Base-by-base conservation (phyloP, 2,888 invertebrate species). In the Octodonta nipae region DNA sequence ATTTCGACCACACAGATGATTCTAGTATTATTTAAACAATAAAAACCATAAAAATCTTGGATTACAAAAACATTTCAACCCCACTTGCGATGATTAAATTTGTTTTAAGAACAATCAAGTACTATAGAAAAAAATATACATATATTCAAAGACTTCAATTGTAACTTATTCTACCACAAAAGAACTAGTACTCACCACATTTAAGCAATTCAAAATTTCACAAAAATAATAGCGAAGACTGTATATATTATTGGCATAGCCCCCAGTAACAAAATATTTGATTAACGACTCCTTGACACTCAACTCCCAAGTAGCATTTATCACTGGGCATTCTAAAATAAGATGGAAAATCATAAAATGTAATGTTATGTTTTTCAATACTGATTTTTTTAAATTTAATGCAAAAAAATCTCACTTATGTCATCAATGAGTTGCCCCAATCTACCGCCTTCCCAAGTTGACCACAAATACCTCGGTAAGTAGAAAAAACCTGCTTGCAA, bases 151-250 rank as follows among this genome's bases (percentile, higher is more conserved):
- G n/a, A n/a, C n/a, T n/a, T n/a, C n/a, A n/a, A n/a, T n/a, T n/a
- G n/a, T n/a, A n/a, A n/a, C n/a, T n/a, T n/a, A n/a, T n/a, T n/a
- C n/a, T n/a, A n/a, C n/a, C n/a, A n/a, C n/a, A n/a, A n/a, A n/a
- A n/a, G n/a, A n/a, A n/a, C n/a, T n/a, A 14, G 4, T 14, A 62
- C 76, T 71, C 61, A 80, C 78, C 57, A 77, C 77, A 60, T 83
- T 82, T 15, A 67, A 16, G 45, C 84, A 71, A 58, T 86, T 85
- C 35, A 81, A 61, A 5, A 77, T 38, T 60, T 86, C 85, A 48
- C 83, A 84, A 43, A 77, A 58, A 22, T 74, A 66, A 52, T 75
- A 82, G 37, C 75, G 67, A 29, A 71, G 52, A 2, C 76, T 76
- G 49, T 82, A 82, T 49, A 71, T 61, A 45, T 73, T 73, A 51